Evolutionary conservation across 2,888 invertebrate species (phyloP), one percentile per base, ranked within the genome.

Genomic region (Poecilus cupreus): DNA sequence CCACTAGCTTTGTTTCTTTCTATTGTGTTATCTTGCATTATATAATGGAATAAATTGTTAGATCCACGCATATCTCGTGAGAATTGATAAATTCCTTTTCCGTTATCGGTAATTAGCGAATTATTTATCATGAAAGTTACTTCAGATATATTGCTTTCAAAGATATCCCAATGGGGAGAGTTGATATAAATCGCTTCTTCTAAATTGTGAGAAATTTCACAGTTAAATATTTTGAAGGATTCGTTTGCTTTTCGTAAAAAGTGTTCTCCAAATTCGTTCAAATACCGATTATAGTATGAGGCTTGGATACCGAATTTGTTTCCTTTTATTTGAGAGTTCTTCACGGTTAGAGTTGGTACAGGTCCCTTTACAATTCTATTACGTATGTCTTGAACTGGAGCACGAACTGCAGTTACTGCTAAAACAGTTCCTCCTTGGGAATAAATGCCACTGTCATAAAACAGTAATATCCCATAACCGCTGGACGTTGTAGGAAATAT

Each of bases 11-110:
- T 91, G 86, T 98, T 99, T 83, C 96, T 92, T 87, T 96, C 96
- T 83, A 99, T 93, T 0, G 95, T 93, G 82, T 96, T 96, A 86
- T 97, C 96, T 88, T 96, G 95, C 68, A 98, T 89, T 24, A 96
- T 92, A 92, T 99, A 99, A 87, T 98, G 97, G 91, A 98, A 99
- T 0, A 99, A 91, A 90, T 99, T 99, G 87, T 99, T 99, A 0
- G 98, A 98, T 83, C 97, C 96, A 84, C 98, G 93, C 85, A 99
- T 93, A 89, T 99, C 98, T 86, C 97, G 93, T 54, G 97, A 97
- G 85, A 96, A 95, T 85, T 98, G 98, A 79, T 93, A 92, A 83
- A 98, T 94, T 11, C 98, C 97, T 87, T 92, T 93, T 0, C 95
- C 95, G 88, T 99, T 99, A 85, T 96, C 95, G 0, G 93, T 93